These are phyloP conservation scores for Etheostoma nigrum DNA, from an alignment of 2,797 vertebrate species.

Conservation along the genomic window DNA sequence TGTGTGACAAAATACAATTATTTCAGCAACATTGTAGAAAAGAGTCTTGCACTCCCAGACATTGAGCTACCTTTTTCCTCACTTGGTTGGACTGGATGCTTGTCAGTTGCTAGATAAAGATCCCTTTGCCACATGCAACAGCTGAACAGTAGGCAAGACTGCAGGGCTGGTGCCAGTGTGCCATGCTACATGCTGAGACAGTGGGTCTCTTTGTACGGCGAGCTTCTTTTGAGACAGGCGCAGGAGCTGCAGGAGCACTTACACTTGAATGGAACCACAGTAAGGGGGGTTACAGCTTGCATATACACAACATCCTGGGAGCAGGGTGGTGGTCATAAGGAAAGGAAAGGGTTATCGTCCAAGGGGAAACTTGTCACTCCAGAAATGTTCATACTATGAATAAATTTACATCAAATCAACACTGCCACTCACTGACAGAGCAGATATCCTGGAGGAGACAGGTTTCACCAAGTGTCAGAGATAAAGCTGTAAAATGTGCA, in stretches of 20 bases:
- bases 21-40: background rate
- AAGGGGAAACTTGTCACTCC: conserved; percentile 57
- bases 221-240: conserved; percentile 60
- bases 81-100: conserved; percentile 1
- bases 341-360: conserved; percentile 57
- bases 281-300: conserved; percentile 37
- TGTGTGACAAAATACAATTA: background rate
- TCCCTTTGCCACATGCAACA: conserved; percentile 42
- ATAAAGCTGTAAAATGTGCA: conserved; percentile 22
- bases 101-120: conserved; percentile 33
- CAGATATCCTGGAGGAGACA: conserved; percentile 40
- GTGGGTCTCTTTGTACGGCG: conserved; percentile 64
- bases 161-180: conserved; percentile 63
- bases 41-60: background rate
- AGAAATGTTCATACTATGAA: conserved; percentile 64
- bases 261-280: conserved; percentile 59
- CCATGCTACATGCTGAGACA: conserved; percentile 67
- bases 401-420: conserved; percentile 72
- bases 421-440: conserved; percentile 32
- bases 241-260: conserved; percentile 68
- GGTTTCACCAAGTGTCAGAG: conserved; percentile 18
- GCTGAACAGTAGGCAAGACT: conserved; percentile 42
- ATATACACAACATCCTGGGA: conserved; percentile 38
- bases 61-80: background rate
- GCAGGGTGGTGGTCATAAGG: conserved; percentile 50